Base-by-base conservation (phyloP, 1,140 invertebrate genomes). In the Globodera ellingtonae region DNA sequence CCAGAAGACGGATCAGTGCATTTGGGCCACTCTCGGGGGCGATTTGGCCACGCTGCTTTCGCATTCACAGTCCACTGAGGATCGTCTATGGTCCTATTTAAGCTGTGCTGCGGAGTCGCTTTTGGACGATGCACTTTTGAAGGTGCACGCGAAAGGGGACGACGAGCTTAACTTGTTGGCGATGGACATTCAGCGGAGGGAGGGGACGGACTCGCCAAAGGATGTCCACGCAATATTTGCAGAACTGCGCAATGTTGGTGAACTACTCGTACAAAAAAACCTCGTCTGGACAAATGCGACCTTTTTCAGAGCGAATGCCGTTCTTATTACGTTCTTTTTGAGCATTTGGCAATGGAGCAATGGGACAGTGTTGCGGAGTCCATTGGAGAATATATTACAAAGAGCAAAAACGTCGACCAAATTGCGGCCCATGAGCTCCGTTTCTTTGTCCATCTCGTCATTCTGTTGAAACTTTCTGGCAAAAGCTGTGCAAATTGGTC, bases 21-120 rank as follows among this genome's bases (percentile, higher is more conserved):
- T 84, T 72, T 83, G 82, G 82, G 83, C 82, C 35, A 71, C 82
- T 15, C 72, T 83, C 65, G 82, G 75, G 35, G 82, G 82, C 21
- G 52, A 72, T 69, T 73, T 83, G 3, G 47, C 83, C 0, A 79
- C 77, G 9, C 75, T 83, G 21, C 70, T 83, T 21, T 24, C 80
- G 10, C 72, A 84, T 48, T 75, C 82, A 47, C 35, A 50, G 18
- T 35, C 46, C 46, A 69, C 82, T 5, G 82, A 84, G 47, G 82
- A 83, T 75, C 79, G 83, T 8, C 47, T 83, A 1, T 83, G 82
- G 82, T 18, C 82, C 0, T 82, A 73, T 75, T 56, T 83, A 6
- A 83, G 70, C 46, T 83, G 82, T 76, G 82, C 82, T 3, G 78
- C 79, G n/a, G 82, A 83, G n/a, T 52, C 83, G 4, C 74, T 78